Evolutionary conservation across 2,888 invertebrate genomes (phyloP).

Genomic region (Archips xylosteana): DNA sequence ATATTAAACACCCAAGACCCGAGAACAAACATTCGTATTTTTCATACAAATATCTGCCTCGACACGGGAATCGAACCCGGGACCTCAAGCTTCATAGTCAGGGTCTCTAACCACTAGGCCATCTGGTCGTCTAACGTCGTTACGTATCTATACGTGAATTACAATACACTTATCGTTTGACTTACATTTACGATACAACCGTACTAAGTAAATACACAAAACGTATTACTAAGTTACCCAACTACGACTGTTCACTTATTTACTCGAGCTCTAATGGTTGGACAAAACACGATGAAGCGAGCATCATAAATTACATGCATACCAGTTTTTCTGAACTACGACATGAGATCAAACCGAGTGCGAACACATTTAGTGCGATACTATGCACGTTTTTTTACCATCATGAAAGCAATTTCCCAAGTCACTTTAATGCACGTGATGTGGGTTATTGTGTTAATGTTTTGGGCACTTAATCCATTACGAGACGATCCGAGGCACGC

Average conservation of each 20-base stretch:
- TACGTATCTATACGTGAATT: too few relatives aligned
- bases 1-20: too few relatives aligned
- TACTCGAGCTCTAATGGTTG: background rate
- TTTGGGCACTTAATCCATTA: slow-evolving; percentile 69
- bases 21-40: too few relatives aligned
- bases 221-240: background rate
- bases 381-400: slow-evolving; percentile 49
- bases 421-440: slow-evolving; percentile 65
- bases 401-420: slow-evolving; percentile 62
- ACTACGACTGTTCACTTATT: background rate
- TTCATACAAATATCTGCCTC: too few relatives aligned
- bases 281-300: background rate
- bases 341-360: slow-evolving; percentile 9
- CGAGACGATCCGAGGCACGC: slow-evolving; percentile 51
- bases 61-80: too few relatives aligned
- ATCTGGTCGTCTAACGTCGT: too few relatives aligned
- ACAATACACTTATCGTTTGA: background rate
- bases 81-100: too few relatives aligned
- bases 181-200: background rate
- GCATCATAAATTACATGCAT: slow-evolving; percentile 5
- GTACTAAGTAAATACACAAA: background rate
- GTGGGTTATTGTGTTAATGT: slow-evolving; percentile 79
- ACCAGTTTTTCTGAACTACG: slow-evolving; percentile 2
- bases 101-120: too few relatives aligned
- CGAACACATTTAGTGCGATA: slow-evolving; percentile 25